Percentiles rank a stretch among this genome's conserved stretches.
Conservation (phyloP, 2,113 vertebrate genomes). For the Vulpes lagopus region DNA sequence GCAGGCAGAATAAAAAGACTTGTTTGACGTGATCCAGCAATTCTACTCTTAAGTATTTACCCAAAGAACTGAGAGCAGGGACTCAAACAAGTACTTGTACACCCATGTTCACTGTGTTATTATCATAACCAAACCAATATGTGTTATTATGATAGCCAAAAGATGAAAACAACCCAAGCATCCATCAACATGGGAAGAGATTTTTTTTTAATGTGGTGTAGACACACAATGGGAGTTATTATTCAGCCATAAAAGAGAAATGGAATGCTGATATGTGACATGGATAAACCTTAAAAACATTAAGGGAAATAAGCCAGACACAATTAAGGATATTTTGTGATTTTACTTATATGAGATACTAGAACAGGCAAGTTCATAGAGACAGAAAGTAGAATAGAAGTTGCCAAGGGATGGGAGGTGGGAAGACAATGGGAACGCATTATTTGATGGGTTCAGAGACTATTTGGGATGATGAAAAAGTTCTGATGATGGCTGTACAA, state of each 20-base stretch:
- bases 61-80: background rate
- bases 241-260: constrained; percentile 7
- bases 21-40: background rate
- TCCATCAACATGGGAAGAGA: background rate
- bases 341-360: background rate
- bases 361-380: background rate
- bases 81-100: background rate
- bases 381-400: background rate
- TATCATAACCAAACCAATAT: background rate
- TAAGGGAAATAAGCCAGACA: background rate
- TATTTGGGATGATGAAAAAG: background rate
- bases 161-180: background rate
- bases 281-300: background rate
- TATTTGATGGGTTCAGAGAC: background rate
- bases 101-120: background rate
- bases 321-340: constrained; percentile 30
- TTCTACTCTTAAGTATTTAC: background rate
- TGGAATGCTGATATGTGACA: background rate
- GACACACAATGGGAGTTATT: background rate
- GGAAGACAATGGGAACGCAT: background rate
- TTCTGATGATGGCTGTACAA: background rate
- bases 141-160: background rate
- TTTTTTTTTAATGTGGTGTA: background rate
- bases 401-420: background rate
- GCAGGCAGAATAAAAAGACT: background rate